Evolutionary conservation across 2,797 vertebrate genomes (phyloP).

Genomic region (Hypotaenidia philippensis): DNA sequence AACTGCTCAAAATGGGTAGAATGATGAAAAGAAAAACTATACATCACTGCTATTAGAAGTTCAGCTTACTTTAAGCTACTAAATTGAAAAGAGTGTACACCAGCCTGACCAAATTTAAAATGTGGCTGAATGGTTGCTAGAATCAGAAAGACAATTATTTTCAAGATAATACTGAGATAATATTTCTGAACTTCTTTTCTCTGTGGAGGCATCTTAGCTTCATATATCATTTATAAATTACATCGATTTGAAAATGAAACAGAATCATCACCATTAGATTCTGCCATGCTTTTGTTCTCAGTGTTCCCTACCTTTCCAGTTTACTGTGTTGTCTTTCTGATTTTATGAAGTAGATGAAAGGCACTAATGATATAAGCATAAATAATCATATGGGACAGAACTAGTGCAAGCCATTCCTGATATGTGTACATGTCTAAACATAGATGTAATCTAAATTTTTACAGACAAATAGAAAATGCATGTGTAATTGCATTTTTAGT

Average conservation of each 20-base stretch:
- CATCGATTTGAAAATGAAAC: not conserved
- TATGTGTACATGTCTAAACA: not conserved
- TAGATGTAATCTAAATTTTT: not conserved
- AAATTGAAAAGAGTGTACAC: not conserved
- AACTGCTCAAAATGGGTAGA: not conserved
- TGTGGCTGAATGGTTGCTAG: not conserved
- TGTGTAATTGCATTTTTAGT: not conserved
- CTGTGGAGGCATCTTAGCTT: not conserved
- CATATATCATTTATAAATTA: not conserved
- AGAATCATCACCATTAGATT: not conserved
- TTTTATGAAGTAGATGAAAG: not conserved
- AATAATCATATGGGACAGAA: not conserved
- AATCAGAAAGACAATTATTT: not conserved
- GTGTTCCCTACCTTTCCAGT: not conserved
- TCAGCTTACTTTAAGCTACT: not conserved
- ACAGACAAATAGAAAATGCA: not conserved
- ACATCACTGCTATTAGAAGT: not conserved
- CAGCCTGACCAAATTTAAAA: not conserved
- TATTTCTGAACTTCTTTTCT: not conserved
- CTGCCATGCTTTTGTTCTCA: not conserved
- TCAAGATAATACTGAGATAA: not conserved
- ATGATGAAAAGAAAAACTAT: accelerated
- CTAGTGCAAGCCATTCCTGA: not conserved
- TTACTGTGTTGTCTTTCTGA: not conserved
- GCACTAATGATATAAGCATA: not conserved